Evolutionary conservation across 2,888 invertebrate genomes (phyloP).

Genomic region (Troides helena): DNA sequence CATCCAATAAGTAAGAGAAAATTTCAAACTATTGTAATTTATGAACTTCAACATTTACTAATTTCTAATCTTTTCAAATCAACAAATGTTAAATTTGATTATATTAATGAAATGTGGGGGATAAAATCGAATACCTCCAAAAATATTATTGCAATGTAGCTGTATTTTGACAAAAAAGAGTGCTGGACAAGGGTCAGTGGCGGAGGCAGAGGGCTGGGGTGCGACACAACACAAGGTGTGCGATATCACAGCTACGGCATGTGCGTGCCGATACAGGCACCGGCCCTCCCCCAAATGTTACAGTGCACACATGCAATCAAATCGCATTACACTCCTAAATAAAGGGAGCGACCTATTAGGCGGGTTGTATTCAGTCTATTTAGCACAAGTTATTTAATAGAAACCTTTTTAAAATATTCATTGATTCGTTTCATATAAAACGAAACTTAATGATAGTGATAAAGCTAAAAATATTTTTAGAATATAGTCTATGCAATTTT

Average conservation of each 20-base stretch:
- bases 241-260: constrained; percentile 68
- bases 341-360: constrained; percentile 47
- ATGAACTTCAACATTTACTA: background rate
- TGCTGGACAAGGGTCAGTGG: constrained; percentile 58
- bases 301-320: constrained; percentile 46
- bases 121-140: background rate
- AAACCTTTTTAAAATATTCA: no score
- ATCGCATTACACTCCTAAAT: constrained; percentile 51
- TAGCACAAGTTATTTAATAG: background rate
- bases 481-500: no score
- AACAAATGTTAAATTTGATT: background rate
- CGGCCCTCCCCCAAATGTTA: constrained; percentile 46
- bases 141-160: constrained; percentile 37
- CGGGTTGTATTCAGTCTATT: constrained; percentile 20
- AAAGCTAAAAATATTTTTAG: no score
- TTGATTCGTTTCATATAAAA: no score
- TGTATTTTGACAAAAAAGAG: constrained; percentile 40
- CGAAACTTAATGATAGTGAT: no score
- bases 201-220: constrained; percentile 59
- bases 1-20: no score
- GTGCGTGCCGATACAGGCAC: constrained; percentile 73
- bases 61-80: background rate
- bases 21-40: no score
- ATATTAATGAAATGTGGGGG: background rate
- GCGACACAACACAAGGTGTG: constrained; percentile 77